Evolutionary conservation across 2,113 vertebrate genomes (phyloP).

Genomic region (Kryptolebias marmoratus): DNA sequence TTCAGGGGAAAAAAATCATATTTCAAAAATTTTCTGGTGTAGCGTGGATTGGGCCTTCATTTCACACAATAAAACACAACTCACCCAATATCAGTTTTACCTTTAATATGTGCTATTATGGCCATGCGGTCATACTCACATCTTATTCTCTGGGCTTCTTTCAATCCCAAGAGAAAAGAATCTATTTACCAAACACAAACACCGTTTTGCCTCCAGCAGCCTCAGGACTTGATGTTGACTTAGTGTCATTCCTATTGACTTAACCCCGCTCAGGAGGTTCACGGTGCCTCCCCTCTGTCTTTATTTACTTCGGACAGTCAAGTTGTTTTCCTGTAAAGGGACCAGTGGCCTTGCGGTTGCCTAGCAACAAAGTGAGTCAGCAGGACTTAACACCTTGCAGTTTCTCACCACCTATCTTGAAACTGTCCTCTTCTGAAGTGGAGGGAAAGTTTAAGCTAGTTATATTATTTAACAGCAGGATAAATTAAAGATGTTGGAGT

Average conservation of each 20-base stretch:
- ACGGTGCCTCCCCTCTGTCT: constrained; percentile 47
- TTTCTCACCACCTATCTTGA: constrained; percentile 35
- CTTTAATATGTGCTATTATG: neutral
- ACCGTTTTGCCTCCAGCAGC: constrained; percentile 22
- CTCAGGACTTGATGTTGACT: constrained; percentile 36
- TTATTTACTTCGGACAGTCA: constrained; percentile 65
- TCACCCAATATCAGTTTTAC: neutral
- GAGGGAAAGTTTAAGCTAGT: constrained; percentile 29
- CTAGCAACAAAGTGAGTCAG: constrained; percentile 79
- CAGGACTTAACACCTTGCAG: constrained; percentile 58
- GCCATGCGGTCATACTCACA: neutral
- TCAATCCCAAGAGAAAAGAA: neutral
- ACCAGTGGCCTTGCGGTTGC: constrained; percentile 75
- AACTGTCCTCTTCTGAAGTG: constrained; percentile 27
- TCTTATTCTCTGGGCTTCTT: neutral
- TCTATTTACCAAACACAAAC: constrained; percentile 34
- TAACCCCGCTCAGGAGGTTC: constrained; percentile 58
- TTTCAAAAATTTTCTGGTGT: no score
- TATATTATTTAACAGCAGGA: constrained; percentile 9
- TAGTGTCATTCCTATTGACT: constrained; percentile 50
- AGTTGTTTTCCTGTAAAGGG: constrained; percentile 52
- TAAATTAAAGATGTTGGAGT: neutral
- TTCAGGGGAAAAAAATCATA: no score
- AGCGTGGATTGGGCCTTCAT: neutral
- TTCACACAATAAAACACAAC: neutral